Percentiles rank a stretch among this genome's conserved stretches.
Evolutionary conservation across 2,113 vertebrate genomes (phyloP).

Genomic region (Tachysurus vachellii): DNA sequence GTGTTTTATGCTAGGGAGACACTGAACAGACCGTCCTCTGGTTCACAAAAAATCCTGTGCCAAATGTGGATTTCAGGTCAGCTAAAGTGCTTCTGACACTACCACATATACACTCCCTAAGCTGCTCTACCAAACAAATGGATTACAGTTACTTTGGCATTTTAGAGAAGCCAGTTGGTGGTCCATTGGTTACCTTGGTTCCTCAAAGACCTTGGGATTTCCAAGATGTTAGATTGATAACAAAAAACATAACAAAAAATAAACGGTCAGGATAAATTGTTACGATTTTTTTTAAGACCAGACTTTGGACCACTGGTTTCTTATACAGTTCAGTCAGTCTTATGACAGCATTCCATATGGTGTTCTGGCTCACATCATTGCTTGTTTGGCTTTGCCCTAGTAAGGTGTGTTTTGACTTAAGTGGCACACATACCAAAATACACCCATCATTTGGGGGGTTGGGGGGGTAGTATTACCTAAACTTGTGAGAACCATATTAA

Average conservation of each 20-base stretch:
- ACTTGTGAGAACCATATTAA: background rate
- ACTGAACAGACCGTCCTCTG: constrained; percentile 63
- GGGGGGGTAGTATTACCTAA: background rate
- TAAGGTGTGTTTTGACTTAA: constrained; percentile 37
- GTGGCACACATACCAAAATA: background rate
- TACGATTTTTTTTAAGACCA: constrained; percentile 54
- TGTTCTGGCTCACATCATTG: constrained; percentile 25
- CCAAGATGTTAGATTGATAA: background rate
- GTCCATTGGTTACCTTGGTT: background rate
- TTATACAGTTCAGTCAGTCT: background rate
- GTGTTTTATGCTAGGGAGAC: constrained; percentile 71
- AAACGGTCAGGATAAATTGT: constrained; percentile 43
- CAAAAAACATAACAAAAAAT: background rate
- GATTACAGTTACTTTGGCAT: constrained; percentile 3
- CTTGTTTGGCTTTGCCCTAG: constrained; percentile 3
- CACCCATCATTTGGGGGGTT: background rate
- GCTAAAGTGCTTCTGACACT: constrained; percentile 72
- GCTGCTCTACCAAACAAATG: constrained; percentile 33
- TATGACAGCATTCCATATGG: background rate
- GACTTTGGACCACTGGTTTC: background rate
- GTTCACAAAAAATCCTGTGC: constrained; percentile 57
- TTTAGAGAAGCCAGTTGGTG: constrained; percentile 2
- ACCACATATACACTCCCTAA: constrained; percentile 65
- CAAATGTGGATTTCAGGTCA: constrained; percentile 66
- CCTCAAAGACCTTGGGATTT: background rate